phyloP scores from a whole-genome alignment of 2,113 vertebrate species.

The Pseudorectes ferrugineus region DNA sequence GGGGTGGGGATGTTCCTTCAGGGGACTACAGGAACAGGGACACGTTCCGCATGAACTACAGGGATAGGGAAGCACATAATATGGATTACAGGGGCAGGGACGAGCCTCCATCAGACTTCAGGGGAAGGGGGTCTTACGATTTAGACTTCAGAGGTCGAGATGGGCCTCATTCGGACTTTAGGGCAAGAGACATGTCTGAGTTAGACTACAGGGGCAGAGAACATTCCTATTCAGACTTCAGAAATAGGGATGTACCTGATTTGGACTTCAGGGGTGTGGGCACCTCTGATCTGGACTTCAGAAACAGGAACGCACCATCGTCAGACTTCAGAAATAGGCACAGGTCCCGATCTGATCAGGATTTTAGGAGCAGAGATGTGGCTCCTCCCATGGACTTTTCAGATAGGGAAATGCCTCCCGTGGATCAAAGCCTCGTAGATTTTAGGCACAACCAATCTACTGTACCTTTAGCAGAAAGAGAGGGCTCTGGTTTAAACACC shows the following conservation, averaged over 20 bases:
- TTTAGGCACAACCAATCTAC: constrained; percentile 66
- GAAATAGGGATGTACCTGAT: constrained; percentile 81
- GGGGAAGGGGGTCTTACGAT: constrained; percentile 80
- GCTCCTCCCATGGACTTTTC: constrained; percentile 85
- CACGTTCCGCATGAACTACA: constrained; percentile 79
- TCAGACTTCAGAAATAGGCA: constrained; percentile 81
- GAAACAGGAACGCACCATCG: constrained; percentile 77
- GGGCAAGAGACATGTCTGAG: constrained; percentile 79
- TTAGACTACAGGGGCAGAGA: constrained; percentile 80
- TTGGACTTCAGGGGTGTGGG: constrained; percentile 79
- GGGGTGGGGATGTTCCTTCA: constrained; percentile 76
- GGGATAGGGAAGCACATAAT: constrained; percentile 79
- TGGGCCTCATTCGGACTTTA: constrained; percentile 78
- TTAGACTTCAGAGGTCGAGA: constrained; percentile 85
- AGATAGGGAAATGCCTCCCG: constrained; percentile 77
- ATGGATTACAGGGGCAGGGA: constrained; percentile 86
- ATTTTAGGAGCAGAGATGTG: constrained; percentile 83
- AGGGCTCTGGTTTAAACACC: constrained; percentile 66
- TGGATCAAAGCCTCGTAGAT: constrained; percentile 74
- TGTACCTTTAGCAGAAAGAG: constrained; percentile 66
- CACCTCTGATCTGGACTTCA: constrained; percentile 79
- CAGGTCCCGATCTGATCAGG: constrained; percentile 80
- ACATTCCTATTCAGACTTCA: constrained; percentile 81
- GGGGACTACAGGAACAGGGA: constrained; percentile 78
- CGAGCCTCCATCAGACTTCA: constrained; percentile 80